phyloP scores from a whole-genome alignment of 2,113 vertebrate species.

The Cryptotis parvus region DNA sequence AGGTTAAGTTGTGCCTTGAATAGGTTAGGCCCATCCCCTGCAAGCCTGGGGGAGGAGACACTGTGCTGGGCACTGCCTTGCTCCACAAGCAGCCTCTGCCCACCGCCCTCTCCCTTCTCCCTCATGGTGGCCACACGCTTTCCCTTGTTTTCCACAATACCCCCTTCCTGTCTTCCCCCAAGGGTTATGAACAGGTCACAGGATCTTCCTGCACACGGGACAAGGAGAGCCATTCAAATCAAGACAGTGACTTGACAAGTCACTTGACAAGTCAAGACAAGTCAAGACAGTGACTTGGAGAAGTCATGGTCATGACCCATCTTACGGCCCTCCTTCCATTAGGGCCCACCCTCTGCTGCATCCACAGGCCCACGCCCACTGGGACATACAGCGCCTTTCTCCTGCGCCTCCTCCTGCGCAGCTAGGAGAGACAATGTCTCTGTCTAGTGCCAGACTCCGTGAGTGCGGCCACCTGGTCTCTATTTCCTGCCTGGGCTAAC shows the following conservation, averaged over 20 bases:
- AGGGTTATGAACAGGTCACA: neutral
- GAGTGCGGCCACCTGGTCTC: constrained; percentile 5
- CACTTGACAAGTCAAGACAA: no score
- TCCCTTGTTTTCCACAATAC: neutral
- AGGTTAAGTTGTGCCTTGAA: no score
- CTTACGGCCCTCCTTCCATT: neutral
- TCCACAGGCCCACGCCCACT: rapidly evolving
- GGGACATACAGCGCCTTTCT: neutral
- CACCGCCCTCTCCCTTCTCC: neutral
- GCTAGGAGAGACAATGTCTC: constrained; percentile 27
- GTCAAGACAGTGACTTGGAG: no score
- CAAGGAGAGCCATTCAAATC: neutral
- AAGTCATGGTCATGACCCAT: neutral
- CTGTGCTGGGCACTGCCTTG: no score
- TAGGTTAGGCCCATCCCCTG: neutral
- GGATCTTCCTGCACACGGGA: neutral
- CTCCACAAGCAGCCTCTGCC: neutral
- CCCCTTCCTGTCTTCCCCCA: neutral
- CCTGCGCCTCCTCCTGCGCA: neutral
- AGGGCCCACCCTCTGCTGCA: rapidly evolving
- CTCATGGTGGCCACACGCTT: neutral
- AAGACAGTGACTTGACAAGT: no score
- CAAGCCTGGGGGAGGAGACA: neutral
- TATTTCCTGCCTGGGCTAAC: constrained; percentile 57
- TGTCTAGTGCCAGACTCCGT: neutral